Evolutionary conservation across 2,888 invertebrate genomes (phyloP).

Genomic region (Carpatolechia fugitivella): DNA sequence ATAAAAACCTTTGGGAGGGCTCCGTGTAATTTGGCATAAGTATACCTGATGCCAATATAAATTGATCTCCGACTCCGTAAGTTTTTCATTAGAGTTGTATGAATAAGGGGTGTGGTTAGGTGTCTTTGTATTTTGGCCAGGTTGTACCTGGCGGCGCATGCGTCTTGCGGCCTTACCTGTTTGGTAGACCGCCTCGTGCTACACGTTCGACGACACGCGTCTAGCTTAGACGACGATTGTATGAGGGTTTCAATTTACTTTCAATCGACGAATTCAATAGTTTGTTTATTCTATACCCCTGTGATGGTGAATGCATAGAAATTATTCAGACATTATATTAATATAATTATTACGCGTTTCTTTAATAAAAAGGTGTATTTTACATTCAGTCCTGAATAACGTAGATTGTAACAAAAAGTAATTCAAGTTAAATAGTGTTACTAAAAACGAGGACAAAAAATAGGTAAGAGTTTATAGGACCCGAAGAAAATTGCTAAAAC

Average conservation of each 20-base stretch:
- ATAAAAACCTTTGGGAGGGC: background rate
- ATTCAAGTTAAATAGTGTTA: too few relatives aligned
- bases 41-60: background rate
- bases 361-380: too few relatives aligned
- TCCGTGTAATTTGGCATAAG: background rate
- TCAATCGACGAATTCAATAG: too few relatives aligned
- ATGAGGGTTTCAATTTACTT: background rate
- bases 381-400: too few relatives aligned
- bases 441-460: too few relatives aligned
- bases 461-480: too few relatives aligned
- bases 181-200: conserved; percentile 15
- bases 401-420: too few relatives aligned
- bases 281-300: too few relatives aligned
- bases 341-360: too few relatives aligned
- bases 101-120: conserved; percentile 32
- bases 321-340: too few relatives aligned
- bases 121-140: conserved; percentile 28
- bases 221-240: conserved; percentile 20
- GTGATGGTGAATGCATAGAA: too few relatives aligned
- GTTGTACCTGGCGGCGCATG: conserved; percentile 40
- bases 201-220: conserved; percentile 40
- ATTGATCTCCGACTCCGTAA: background rate
- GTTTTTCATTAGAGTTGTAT: background rate
- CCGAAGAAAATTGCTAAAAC: background rate
- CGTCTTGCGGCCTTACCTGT: conserved; percentile 39